Evolutionary conservation across 92 coral and sea anemone genomes (phyloP).

Genomic region (Palythoa grandiflora): DNA sequence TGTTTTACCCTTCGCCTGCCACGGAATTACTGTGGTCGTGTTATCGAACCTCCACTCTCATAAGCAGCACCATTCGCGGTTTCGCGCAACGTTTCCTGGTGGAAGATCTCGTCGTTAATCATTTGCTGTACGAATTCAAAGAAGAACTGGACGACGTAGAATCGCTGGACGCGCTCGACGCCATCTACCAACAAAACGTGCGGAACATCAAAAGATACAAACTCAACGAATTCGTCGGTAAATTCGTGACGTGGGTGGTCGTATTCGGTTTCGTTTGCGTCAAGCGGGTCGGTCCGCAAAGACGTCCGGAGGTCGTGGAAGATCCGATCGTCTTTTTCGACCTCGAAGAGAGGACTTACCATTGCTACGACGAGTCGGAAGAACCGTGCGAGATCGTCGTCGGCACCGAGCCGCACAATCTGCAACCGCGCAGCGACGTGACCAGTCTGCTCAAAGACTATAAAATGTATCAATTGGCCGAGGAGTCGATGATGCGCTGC

Average conservation of each 20-base stretch:
- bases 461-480: not conserved
- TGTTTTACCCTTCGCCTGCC: not conserved
- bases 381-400: not conserved
- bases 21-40: not conserved
- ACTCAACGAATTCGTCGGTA: too few species aligned
- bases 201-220: too few species aligned
- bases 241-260: not conserved
- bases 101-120: not conserved
- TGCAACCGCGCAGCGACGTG: not conserved
- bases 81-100: not conserved
- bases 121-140: not conserved
- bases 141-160: not conserved
- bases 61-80: not conserved
- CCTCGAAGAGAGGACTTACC: not conserved
- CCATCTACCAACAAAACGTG: not conserved
- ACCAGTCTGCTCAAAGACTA: not conserved
- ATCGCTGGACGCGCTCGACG: not conserved
- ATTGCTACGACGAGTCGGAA: not conserved
- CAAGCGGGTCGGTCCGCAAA: not conserved
- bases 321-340: not conserved
- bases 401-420: not conserved
- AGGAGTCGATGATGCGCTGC: constrained; percentile 15
- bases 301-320: not conserved
- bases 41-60: not conserved
- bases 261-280: not conserved